Evolutionary conservation across 2,113 vertebrate genomes (phyloP).

Genomic region (Hucho hucho): DNA sequence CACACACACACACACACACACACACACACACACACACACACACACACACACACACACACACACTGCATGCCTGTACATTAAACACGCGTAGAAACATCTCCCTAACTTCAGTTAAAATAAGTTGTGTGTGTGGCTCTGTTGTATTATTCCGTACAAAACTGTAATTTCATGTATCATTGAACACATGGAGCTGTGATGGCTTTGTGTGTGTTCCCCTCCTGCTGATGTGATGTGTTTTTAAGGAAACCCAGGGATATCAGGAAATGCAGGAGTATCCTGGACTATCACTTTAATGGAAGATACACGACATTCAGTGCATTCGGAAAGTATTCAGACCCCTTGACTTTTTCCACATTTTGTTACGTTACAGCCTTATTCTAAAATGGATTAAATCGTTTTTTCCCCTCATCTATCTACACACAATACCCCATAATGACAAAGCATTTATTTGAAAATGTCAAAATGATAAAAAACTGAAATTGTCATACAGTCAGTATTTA

Average conservation of each 20-base stretch:
- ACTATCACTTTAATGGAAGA: not conserved
- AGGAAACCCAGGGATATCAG: not conserved
- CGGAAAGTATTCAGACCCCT: too few relatives aligned
- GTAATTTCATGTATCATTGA: constrained; percentile 51
- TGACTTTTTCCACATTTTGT: too few relatives aligned
- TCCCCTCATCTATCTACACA: too few relatives aligned
- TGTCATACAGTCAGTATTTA: too few relatives aligned
- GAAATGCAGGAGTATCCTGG: not conserved
- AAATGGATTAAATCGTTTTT: too few relatives aligned
- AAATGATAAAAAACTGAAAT: too few relatives aligned
- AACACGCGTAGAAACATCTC: not conserved
- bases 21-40: not conserved
- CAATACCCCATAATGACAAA: too few relatives aligned
- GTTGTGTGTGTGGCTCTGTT: constrained; percentile 14
- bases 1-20: not conserved
- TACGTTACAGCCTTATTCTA: too few relatives aligned
- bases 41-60: not conserved
- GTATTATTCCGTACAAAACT: constrained; percentile 1
- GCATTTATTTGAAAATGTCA: too few relatives aligned
- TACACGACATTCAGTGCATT: too few relatives aligned
- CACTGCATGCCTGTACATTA: not conserved
- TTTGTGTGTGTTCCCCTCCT: constrained; percentile 18
- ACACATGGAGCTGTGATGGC: constrained; percentile 18
- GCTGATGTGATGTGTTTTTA: not conserved
- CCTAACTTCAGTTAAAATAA: not conserved